These are phyloP conservation scores for Agonopterix alstromeriana DNA, from an alignment of 2,888 invertebrate genomes.

Conservation along the genomic window DNA sequence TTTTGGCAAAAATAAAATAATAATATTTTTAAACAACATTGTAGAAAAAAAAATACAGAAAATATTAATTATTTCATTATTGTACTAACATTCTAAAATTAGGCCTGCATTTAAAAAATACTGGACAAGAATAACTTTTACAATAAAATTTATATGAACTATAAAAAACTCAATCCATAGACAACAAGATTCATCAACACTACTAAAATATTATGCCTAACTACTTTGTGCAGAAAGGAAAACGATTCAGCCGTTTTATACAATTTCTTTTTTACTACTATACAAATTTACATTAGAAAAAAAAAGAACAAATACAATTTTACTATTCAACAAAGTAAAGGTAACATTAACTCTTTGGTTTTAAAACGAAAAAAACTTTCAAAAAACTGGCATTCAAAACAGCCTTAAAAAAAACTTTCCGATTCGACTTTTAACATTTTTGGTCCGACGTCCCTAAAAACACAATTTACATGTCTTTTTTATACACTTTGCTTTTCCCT, in stretches of 20 bases:
- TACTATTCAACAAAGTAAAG: slow-evolving; percentile 8
- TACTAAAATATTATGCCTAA: background rate
- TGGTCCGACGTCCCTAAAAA: slow-evolving; percentile 58
- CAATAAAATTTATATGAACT: background rate
- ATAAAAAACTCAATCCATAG: background rate
- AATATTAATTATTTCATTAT: background rate
- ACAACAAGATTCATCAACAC: too few species aligned
- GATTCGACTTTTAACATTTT: slow-evolving; percentile 41
- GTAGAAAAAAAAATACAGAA: background rate
- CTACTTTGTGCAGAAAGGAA: slow-evolving; percentile 3
- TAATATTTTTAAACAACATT: background rate
- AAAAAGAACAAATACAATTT: background rate
- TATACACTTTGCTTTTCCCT: slow-evolving; percentile 12
- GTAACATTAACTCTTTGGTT: slow-evolving; percentile 41
- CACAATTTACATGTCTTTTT: slow-evolving; percentile 62
- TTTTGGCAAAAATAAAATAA: slow-evolving; percentile 18
- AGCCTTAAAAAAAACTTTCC: slow-evolving; percentile 21
- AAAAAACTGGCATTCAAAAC: slow-evolving; percentile 5
- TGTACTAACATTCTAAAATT: background rate
- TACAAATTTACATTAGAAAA: slow-evolving; percentile 5
- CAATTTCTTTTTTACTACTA: slow-evolving; percentile 1
- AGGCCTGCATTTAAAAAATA: background rate
- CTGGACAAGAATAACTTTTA: background rate
- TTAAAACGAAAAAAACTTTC: slow-evolving; percentile 12
- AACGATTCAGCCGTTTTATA: background rate